A percentile compares a stretch with the other conserved stretches of the same genome.
Conservation (phyloP, 2,888 invertebrate genomes). For the Mayetiola destructor region DNA sequence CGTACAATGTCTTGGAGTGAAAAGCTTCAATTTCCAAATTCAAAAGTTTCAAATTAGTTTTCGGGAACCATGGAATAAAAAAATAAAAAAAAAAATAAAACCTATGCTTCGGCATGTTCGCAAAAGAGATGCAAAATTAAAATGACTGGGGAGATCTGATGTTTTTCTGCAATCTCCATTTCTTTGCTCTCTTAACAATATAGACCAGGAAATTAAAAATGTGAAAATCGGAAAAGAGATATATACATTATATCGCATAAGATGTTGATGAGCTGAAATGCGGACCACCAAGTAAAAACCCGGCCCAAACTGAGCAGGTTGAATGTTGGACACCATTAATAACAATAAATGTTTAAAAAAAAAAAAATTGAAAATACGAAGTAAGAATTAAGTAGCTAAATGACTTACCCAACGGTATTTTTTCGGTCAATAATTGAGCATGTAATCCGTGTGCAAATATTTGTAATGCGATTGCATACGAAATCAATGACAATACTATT, state of each 20-base stretch:
- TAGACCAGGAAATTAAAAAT: not conserved
- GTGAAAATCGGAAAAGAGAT: not conserved
- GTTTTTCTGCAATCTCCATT: no score
- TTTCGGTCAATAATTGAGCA: conserved; percentile 28
- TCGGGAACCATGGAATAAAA: not conserved
- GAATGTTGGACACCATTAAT: not conserved
- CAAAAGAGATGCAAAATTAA: no score
- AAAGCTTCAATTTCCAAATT: conserved; percentile 5
- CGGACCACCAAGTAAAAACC: no score
- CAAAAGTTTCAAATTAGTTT: conserved; percentile 11
- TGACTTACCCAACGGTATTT: conserved; percentile 35
- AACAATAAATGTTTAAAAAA: no score
- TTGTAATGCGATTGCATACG: conserved; percentile 8
- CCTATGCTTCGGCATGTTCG: no score
- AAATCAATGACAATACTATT: conserved; percentile 1
- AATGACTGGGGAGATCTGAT: no score
- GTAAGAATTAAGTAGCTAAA: not conserved
- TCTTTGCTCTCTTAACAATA: no score
- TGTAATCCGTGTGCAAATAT: conserved; percentile 12
- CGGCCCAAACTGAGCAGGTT: no score
- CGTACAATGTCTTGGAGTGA: not conserved
- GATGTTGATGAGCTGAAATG: not conserved
- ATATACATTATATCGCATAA: not conserved
- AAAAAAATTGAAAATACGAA: no score
- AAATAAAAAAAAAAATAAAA: no score